Conservation (phyloP, 2,797 vertebrate genomes). For the Saguinus oedipus region DNA sequence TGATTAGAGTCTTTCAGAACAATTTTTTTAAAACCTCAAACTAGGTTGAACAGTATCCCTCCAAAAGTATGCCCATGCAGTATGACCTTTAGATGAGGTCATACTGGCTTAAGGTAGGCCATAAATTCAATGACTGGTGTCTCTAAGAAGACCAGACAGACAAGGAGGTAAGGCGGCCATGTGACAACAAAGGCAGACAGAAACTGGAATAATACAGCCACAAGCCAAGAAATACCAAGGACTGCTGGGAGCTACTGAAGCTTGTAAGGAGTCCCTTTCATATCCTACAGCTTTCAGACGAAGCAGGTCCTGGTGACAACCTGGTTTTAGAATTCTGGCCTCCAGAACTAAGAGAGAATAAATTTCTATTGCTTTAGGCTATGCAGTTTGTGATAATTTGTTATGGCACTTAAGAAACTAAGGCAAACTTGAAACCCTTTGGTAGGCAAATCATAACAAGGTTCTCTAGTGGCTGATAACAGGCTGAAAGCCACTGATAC, state of each 20-base stretch:
- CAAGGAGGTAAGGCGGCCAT: neutral
- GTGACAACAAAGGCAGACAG: neutral
- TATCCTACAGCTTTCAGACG: neutral
- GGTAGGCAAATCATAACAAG: too few species aligned
- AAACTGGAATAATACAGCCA: neutral
- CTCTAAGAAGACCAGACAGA: neutral
- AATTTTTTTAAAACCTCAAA: neutral
- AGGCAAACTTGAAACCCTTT: neutral
- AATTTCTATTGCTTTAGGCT: neutral
- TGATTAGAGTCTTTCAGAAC: neutral
- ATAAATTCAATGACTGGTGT: neutral
- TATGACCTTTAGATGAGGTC: neutral
- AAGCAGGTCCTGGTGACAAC: neutral
- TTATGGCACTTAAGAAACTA: neutral
- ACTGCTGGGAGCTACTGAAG: neutral
- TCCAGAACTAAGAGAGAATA: neutral
- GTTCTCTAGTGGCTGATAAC: neutral
- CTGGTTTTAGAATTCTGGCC: neutral
- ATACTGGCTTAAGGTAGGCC: neutral
- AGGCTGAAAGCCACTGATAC: neutral
- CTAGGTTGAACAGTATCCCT: neutral
- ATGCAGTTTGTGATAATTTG: neutral
- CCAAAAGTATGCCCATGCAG: neutral
- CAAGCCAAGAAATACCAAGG: accelerated
- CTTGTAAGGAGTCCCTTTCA: neutral